Percentiles rank a stretch among this genome's conserved stretches.
These are phyloP conservation scores for Sakesphorus luctuosus DNA, from an alignment of 2,113 vertebrate genomes.

Conservation along the genomic window DNA sequence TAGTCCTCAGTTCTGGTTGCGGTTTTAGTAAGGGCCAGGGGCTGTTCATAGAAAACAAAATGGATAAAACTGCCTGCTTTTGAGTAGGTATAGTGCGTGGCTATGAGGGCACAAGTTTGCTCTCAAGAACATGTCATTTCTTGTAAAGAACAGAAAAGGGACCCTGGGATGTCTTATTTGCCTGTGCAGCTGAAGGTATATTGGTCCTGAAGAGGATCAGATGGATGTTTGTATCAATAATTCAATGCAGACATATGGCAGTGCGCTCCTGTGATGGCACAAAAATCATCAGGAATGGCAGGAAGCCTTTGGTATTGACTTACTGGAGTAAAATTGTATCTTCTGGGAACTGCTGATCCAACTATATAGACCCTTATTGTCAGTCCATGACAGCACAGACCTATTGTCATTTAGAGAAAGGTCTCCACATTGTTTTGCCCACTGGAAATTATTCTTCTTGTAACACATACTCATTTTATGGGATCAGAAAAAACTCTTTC, in stretches of 20 bases:
- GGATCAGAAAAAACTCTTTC: neutral
- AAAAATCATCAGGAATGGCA: neutral
- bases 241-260: neutral
- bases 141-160: neutral
- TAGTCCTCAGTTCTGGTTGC: neutral
- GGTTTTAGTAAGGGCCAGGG: neutral
- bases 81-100: neutral
- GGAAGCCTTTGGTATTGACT: neutral
- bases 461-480: neutral
- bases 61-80: neutral
- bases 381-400: neutral
- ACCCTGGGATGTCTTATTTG: neutral
- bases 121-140: neutral
- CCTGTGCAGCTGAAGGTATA: neutral
- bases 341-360: neutral
- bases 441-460: neutral
- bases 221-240: neutral
- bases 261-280: neutral
- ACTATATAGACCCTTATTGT: neutral
- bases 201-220: neutral
- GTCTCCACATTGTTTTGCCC: neutral
- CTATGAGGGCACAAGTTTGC: neutral
- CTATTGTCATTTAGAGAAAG: neutral
- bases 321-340: neutral
- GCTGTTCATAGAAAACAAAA: neutral